Base-by-base conservation (phyloP, 2,888 invertebrate genomes). In the Drosophila fulvimacula region DNA sequence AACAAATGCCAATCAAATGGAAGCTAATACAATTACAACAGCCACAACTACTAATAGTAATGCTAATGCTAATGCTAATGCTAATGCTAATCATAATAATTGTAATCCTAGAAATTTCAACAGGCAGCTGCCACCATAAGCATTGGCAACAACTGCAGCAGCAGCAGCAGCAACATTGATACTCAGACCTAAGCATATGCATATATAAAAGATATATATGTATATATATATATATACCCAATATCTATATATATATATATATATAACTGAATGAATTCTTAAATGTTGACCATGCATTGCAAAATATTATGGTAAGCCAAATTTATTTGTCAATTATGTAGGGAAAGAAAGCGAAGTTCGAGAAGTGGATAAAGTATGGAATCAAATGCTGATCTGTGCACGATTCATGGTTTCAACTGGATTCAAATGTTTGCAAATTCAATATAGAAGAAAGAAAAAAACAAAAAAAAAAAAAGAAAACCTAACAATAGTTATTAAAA, bases 291-390 rank as follows among this genome's bases (percentile, higher is more conserved):
- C 83, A 89, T 86, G 80, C 82, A 84, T 76, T 81, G 70, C 79
- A 81, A 78, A 79, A 71, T 70, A 78, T 81, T 71, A 88, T 89
- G 86, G 86, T 86, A 86, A 86, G 89, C 86, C 86, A 86, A 86
- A 86, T 76, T 85, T 69, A 73, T 76, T 88, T 88, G 86, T 86
- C 86, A 86, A 86, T 86, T 86, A 86, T 56, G 17, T 74, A 76
- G 76, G 49, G 48, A 52, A 53, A 38, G n/a, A 21, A 51, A 10
- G 17, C 3, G n/a, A 24, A 49, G 19, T 41, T 21, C 52, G 27
- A 30, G n/a, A 30, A 39, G 41, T 13, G 51, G 46, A 46, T 27
- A 27, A 44, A 64, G 41, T 48, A 46, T 38, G 65, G 62, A 75
- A 75, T 71, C 67, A 59, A 69, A 65, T 73, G 75, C 86, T 80